Conservation (phyloP, 2,888 invertebrate genomes). For the Protophormia terraenovae region DNA sequence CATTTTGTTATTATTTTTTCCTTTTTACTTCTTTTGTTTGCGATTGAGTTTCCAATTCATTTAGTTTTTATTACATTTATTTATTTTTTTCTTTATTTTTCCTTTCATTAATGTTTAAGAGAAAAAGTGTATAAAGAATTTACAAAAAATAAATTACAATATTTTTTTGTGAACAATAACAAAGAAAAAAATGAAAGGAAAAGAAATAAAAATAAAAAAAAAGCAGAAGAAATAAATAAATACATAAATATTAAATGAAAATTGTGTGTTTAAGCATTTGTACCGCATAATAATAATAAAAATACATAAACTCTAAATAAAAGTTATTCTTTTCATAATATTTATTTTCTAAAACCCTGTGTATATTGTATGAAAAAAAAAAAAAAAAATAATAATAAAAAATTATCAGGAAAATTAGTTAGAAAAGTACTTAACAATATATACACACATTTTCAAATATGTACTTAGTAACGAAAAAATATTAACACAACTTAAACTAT, state of each 20-base stretch:
- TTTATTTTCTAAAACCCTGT: conserved; percentile 16
- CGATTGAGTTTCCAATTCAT: conserved; percentile 44
- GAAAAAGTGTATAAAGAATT: background rate
- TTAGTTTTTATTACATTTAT: conserved; percentile 45
- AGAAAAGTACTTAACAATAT: background rate
- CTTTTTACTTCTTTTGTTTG: background rate
- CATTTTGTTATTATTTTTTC: background rate
- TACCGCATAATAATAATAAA: conserved; percentile 5
- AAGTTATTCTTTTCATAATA: conserved; percentile 28
- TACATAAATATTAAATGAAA: conserved; percentile 38
- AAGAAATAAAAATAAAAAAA: background rate
- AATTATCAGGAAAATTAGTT: background rate
- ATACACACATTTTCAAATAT: background rate
- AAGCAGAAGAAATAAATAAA: background rate
- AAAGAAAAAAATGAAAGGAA: background rate
- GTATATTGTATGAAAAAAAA: background rate
- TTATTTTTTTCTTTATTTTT: background rate
- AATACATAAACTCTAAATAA: conserved; percentile 38
- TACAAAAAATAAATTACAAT: conserved; percentile 8
- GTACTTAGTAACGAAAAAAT: background rate
- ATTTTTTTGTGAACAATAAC: conserved; percentile 1
- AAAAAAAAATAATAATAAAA: background rate
- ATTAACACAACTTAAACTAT: no score
- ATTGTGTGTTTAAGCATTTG: conserved; percentile 29
- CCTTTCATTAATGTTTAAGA: background rate